phyloP scores from a whole-genome alignment of 2,797 vertebrate species.

The Otolemur crassicaudatus region DNA sequence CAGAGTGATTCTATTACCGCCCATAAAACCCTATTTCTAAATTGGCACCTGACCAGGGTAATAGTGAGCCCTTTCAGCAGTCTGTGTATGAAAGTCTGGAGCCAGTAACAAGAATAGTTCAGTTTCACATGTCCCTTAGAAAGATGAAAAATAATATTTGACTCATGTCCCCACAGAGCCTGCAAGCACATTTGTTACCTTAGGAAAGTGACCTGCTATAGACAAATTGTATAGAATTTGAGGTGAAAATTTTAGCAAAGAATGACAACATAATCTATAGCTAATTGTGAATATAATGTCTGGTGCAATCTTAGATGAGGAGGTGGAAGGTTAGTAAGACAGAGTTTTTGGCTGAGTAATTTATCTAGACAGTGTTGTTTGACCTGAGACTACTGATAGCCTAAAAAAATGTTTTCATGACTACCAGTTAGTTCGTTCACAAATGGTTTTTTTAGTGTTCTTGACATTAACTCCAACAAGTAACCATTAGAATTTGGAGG shows the following conservation, averaged over 20 bases:
- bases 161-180: conserved; percentile 23
- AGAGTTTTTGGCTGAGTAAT: not conserved
- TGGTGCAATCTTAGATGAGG: not conserved
- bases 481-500: not conserved
- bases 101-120: conserved; percentile 77
- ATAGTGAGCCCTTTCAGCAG: conserved; percentile 69
- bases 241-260: conserved; percentile 4
- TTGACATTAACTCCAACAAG: conserved; percentile 5
- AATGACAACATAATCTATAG: not conserved
- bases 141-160: conserved; percentile 77
- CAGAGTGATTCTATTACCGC: conserved; percentile 84
- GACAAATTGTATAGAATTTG: not conserved
- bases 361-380: not conserved
- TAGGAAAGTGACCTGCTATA: not conserved
- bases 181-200: not conserved
- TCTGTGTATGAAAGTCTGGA: conserved; percentile 53
- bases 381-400: not conserved
- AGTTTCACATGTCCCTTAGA: conserved; percentile 43
- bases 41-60: conserved; percentile 79
- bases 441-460: not conserved
- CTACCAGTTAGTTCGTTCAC: not conserved
- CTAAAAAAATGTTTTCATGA: conserved; percentile 7
- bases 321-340: not conserved
- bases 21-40: conserved; percentile 73
- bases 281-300: not conserved